Evolutionary conservation across 2,797 vertebrate species (phyloP).

Genomic region (Mallotus villosus): DNA sequence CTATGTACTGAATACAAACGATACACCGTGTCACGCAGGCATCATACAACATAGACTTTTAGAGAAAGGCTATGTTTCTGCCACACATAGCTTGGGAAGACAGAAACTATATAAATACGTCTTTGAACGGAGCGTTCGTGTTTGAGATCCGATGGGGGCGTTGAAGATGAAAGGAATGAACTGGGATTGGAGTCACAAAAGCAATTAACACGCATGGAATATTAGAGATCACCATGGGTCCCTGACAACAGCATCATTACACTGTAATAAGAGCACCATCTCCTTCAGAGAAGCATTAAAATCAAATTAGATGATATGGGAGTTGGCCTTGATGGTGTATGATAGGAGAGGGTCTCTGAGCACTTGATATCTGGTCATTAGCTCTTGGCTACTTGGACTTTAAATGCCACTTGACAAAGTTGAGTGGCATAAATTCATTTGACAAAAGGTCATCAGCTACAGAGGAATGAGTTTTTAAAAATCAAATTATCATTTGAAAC

Average conservation of each 20-base stretch:
- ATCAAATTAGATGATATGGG: constrained; percentile 79
- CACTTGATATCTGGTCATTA: constrained; percentile 70
- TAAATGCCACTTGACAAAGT: constrained; percentile 78
- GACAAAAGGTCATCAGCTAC: constrained; percentile 79
- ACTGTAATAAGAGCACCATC: constrained; percentile 76
- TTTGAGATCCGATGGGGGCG: background rate
- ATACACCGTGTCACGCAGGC: constrained; percentile 64
- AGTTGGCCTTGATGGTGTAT: constrained; percentile 70
- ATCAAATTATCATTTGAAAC: constrained; percentile 71
- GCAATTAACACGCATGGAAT: constrained; percentile 73
- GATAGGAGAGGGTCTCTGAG: constrained; percentile 64
- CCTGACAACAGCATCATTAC: constrained; percentile 82
- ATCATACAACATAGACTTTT: constrained; percentile 66
- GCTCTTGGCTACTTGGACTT: constrained; percentile 68
- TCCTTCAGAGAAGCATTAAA: constrained; percentile 81
- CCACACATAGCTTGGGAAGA: constrained; percentile 53
- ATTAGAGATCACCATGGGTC: constrained; percentile 74
- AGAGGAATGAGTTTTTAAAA: constrained; percentile 75
- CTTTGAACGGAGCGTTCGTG: constrained; percentile 21
- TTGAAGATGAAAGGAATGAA: constrained; percentile 50
- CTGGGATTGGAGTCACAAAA: constrained; percentile 73
- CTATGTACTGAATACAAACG: constrained; percentile 74
- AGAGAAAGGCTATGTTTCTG: constrained; percentile 59
- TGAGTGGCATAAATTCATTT: constrained; percentile 67
- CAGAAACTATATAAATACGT: constrained; percentile 27